Base-by-base conservation (phyloP, 2,797 vertebrate genomes). In the Coranthus polyacanthus region DNA sequence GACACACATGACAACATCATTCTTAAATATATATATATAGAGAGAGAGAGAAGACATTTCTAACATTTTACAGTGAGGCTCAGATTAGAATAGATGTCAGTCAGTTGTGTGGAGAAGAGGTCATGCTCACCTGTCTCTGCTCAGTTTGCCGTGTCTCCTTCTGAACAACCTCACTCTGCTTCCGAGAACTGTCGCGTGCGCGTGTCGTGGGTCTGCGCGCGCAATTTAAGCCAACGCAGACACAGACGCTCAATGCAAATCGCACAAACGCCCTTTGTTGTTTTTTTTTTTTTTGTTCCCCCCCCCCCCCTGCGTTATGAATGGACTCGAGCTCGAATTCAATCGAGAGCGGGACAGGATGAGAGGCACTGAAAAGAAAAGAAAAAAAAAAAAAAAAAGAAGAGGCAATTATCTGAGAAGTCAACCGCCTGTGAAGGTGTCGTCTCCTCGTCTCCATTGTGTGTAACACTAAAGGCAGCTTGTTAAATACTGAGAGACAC, bases 331-430 rank as follows among this genome's bases (percentile, higher is more conserved):
- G 50, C 52, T 72, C 47, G 49, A 65, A 29, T 29, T 72, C 63
- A 83, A 86, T 59, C 58, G 57, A 78, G 26, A 64, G 74, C 52
- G 74, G 67, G 72, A 79, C 67, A 59, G 24, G 38, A 86, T 68
- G 73, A 65, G 78, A 81, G 54, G 64, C 36, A 15, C 22, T 72
- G 75, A 79, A 82, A 85, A 84, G 68, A 90, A 88, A 90, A n/a
- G n/a, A n/a, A n/a, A 79, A 82, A 85, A 84, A 66, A 90, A 88
- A 90, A n/a, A n/a, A n/a, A n/a, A n/a, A n/a, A n/a, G n/a, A 90
- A 82, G 74, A 68, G 72, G 86, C 92, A 92, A 94, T 94, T 94
- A 94, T 85, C 73, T 68, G 72, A 89, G 73, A 81, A 93, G 93
- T 94, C 92, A 93, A 93, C 71, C 64, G 69, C 80, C 83, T 36